Conservation (phyloP, 2,113 vertebrate genomes). For the Anhinga anhinga region DNA sequence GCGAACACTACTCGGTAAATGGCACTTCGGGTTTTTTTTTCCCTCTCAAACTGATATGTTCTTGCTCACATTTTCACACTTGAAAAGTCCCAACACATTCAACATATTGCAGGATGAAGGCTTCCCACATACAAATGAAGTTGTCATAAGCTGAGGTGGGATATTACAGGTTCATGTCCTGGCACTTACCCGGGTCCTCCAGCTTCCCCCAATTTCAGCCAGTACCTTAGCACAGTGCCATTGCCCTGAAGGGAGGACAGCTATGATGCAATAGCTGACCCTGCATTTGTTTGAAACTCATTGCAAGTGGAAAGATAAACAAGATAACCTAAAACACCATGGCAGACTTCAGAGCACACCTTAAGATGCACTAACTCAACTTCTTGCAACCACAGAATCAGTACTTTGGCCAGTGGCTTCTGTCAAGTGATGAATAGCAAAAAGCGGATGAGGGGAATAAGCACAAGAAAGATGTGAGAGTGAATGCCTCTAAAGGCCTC, state of each 20-base stretch:
- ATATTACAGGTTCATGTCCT: neutral
- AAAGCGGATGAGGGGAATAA: neutral
- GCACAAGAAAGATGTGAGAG: neutral
- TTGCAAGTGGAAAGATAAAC: neutral
- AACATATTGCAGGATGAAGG: neutral
- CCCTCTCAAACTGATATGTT: neutral
- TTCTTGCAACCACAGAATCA: neutral
- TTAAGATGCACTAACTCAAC: neutral
- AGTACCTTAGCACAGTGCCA: too few relatives aligned
- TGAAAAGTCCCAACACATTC: neutral
- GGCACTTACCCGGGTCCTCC: neutral
- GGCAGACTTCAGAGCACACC: neutral
- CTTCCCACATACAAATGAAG: neutral
- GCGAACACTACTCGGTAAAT: rapidly evolving
- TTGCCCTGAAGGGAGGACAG: neutral
- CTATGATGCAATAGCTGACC: neutral
- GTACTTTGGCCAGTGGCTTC: neutral
- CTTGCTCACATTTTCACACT: neutral
- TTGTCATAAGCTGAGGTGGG: neutral
- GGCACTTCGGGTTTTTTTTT: neutral
- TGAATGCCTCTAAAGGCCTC: neutral
- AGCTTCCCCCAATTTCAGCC: neutral
- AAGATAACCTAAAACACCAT: neutral
- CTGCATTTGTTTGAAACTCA: neutral
- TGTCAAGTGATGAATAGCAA: neutral